Conservation (phyloP, 2,113 vertebrate species). For the Corythornis vintsioides region DNA sequence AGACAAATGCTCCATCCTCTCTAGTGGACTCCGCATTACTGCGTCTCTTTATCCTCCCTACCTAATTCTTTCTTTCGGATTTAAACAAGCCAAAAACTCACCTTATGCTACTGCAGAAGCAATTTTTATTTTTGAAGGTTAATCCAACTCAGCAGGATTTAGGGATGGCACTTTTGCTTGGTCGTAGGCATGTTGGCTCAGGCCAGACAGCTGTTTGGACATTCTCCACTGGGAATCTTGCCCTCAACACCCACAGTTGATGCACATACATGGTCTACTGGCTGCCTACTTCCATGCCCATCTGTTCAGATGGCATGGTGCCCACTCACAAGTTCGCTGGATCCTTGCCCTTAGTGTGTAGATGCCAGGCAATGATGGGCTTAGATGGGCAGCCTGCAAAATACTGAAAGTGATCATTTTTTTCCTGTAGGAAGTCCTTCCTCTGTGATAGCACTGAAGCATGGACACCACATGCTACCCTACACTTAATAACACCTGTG, state of each 20-base stretch:
- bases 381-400: slow-evolving; percentile 85
- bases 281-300: slow-evolving; percentile 85
- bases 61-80: slow-evolving; percentile 42
- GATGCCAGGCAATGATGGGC: slow-evolving; percentile 85
- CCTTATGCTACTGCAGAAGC: slow-evolving; percentile 80
- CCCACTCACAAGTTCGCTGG: slow-evolving; percentile 86
- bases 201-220: slow-evolving; percentile 87
- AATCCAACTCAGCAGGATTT: slow-evolving; percentile 85
- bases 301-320: slow-evolving; percentile 85
- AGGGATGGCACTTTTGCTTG: slow-evolving; percentile 83
- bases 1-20: not conserved
- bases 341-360: slow-evolving; percentile 83
- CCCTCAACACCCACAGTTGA: slow-evolving; percentile 86
- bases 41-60: slow-evolving; percentile 24
- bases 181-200: slow-evolving; percentile 83
- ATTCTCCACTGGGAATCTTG: slow-evolving; percentile 84
- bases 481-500: slow-evolving; percentile 64
- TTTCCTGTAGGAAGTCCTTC: slow-evolving; percentile 70
- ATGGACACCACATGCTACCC: slow-evolving; percentile 63
- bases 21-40: not conserved
- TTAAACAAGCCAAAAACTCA: slow-evolving; percentile 75
- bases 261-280: slow-evolving; percentile 88
- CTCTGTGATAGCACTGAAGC: slow-evolving; percentile 58
- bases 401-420: slow-evolving; percentile 79
- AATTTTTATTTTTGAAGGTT: slow-evolving; percentile 83